These are phyloP conservation scores for Rotaria macrura DNA, from an alignment of 2,888 invertebrate genomes.

Conservation along the genomic window DNA sequence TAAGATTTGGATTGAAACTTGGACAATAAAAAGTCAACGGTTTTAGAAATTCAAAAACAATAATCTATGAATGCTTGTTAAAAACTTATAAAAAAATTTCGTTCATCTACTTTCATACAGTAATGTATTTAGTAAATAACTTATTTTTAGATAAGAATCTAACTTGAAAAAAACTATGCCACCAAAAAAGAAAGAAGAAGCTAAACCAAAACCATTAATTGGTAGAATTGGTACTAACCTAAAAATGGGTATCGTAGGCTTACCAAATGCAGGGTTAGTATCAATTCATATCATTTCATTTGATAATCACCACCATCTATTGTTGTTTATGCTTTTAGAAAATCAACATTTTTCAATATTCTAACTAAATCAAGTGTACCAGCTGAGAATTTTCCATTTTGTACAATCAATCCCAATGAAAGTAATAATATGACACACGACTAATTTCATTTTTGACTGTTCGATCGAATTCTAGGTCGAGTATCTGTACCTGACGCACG, in stretches of 20 bases:
- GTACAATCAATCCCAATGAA: slow-evolving; percentile 99
- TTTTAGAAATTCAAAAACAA: no score
- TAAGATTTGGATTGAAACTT: no score
- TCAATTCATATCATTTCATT: no score
- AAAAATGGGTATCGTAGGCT: slow-evolving; percentile 75
- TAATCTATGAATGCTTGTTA: no score
- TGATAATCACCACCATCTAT: neutral
- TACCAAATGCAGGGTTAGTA: slow-evolving; percentile 62
- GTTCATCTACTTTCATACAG: no score
- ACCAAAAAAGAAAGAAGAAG: slow-evolving; percentile 56
- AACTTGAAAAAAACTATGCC: slow-evolving; percentile 23
- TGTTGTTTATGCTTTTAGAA: slow-evolving; percentile 9
- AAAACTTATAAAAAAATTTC: no score
- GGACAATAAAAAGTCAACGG: no score
- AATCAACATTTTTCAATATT: slow-evolving; percentile 80
- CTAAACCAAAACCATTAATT: slow-evolving; percentile 64
- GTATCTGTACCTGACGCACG: slow-evolving; percentile 92
- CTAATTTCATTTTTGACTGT: no score
- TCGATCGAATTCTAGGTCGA: slow-evolving; percentile 59
- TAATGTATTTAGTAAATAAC: no score
- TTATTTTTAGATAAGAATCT: neutral
- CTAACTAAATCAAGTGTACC: slow-evolving; percentile 90
- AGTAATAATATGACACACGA: neutral
- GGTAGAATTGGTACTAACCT: slow-evolving; percentile 89
- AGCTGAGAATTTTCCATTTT: slow-evolving; percentile 98